These are phyloP conservation scores for Neodon shergylaensis DNA, from an alignment of 2,113 vertebrate genomes.

Conservation along the genomic window DNA sequence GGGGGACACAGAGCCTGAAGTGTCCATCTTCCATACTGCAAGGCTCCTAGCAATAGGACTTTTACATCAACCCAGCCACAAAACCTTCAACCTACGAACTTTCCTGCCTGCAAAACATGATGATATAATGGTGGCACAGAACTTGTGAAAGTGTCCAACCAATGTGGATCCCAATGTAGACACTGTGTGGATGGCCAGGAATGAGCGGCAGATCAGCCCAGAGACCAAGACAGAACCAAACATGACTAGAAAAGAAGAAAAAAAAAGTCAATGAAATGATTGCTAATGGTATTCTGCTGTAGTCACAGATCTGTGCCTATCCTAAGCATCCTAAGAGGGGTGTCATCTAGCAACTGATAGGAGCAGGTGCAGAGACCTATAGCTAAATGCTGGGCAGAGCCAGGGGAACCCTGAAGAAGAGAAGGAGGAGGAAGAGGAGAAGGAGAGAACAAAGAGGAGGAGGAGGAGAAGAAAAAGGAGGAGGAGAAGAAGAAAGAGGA, in stretches of 20 bases:
- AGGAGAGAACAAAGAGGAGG: not conserved
- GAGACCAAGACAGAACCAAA: not conserved
- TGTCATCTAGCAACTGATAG: not conserved
- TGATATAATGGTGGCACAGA: not conserved
- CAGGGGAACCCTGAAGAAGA: not conserved
- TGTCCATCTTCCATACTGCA: no score
- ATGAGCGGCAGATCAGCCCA: not conserved
- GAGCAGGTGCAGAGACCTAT: not conserved
- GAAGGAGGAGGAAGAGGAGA: rapidly evolving
- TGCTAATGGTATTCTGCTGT: not conserved
- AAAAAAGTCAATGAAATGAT: not conserved
- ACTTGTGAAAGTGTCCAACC: not conserved
- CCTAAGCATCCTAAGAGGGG: not conserved
- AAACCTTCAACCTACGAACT: not conserved
- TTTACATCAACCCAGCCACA: not conserved
- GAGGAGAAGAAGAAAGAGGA: rapidly evolving
- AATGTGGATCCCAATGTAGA: not conserved
- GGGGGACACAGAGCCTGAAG: no score
- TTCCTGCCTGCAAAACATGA: not conserved
- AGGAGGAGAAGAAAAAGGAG: not conserved
- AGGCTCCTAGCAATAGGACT: not conserved
- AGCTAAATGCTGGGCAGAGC: not conserved
- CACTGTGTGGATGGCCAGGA: not conserved
- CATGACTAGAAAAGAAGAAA: not conserved
- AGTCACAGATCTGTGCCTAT: not conserved